Conservation (phyloP, 2,797 vertebrate species). For the Euphonia xanthogaster region DNA sequence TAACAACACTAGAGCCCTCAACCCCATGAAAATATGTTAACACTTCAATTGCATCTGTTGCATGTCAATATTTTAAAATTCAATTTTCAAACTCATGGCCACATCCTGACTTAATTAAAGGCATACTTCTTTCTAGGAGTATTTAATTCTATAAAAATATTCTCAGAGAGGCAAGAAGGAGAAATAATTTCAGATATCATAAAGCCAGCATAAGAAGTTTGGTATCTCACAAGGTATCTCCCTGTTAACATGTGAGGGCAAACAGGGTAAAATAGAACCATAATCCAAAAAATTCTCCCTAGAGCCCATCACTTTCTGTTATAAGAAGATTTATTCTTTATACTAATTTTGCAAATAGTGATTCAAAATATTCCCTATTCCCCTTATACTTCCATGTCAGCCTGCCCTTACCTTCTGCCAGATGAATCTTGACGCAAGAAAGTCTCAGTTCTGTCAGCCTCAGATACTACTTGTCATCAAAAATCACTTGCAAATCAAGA, state of each 20-base stretch:
- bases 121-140: neutral
- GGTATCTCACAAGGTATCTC: neutral
- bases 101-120: neutral
- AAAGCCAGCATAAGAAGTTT: neutral
- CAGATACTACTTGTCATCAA: neutral
- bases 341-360: neutral
- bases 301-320: neutral
- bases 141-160: neutral
- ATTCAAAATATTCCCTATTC: neutral
- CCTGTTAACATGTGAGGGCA: neutral
- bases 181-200: neutral
- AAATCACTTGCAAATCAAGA: neutral
- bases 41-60: neutral
- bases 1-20: neutral
- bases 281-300: neutral
- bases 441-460: neutral
- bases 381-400: neutral
- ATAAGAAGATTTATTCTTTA: neutral
- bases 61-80: neutral
- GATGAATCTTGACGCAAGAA: neutral
- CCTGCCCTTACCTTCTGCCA: neutral
- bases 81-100: neutral
- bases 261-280: neutral
- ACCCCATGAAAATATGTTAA: neutral
- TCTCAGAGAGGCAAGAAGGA: neutral